Percentiles rank a stretch among this genome's conserved stretches.
phyloP scores from a whole-genome alignment of 2,797 vertebrate species.

The Notolepis coatsorum region DNA sequence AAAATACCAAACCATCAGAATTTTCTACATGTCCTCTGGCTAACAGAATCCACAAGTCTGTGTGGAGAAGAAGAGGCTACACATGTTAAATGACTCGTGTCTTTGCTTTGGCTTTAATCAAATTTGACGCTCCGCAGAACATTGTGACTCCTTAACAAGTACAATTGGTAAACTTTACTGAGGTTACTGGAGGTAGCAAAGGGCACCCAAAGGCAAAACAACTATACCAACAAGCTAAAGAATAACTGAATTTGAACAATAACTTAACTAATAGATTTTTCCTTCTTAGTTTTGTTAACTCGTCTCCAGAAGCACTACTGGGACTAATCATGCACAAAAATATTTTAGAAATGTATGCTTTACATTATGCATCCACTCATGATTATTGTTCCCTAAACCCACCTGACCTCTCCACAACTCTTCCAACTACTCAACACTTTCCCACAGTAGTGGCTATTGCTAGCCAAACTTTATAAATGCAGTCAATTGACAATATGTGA shows the following conservation, averaged over 20 bases:
- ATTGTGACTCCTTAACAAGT: slow-evolving; percentile 79
- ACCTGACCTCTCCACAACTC: neutral
- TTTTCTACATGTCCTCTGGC: slow-evolving; percentile 50
- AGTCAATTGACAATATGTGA: slow-evolving; percentile 2
- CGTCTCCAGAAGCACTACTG: neutral
- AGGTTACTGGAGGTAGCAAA: slow-evolving; percentile 52
- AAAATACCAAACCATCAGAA: slow-evolving; percentile 40
- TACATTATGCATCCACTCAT: neutral
- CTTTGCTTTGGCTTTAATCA: slow-evolving; percentile 68
- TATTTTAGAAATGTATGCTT: neutral
- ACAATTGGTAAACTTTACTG: slow-evolving; percentile 75
- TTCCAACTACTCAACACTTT: neutral
- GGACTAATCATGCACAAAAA: neutral
- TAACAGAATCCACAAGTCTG: slow-evolving; percentile 66
- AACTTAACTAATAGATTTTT: neutral
- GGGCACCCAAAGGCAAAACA: slow-evolving; percentile 64
- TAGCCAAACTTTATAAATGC: slow-evolving; percentile 1
- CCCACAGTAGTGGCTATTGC: neutral
- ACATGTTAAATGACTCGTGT: slow-evolving; percentile 71
- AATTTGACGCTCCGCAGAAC: slow-evolving; percentile 71
- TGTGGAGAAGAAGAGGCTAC: slow-evolving; percentile 61
- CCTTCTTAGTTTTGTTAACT: slow-evolving; percentile 38
- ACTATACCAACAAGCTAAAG: neutral
- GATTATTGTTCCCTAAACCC: neutral
- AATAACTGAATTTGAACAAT: neutral